Evolutionary conservation across 1,140 invertebrate species (phyloP).

Genomic region (Acromyrmex heyeri): DNA sequence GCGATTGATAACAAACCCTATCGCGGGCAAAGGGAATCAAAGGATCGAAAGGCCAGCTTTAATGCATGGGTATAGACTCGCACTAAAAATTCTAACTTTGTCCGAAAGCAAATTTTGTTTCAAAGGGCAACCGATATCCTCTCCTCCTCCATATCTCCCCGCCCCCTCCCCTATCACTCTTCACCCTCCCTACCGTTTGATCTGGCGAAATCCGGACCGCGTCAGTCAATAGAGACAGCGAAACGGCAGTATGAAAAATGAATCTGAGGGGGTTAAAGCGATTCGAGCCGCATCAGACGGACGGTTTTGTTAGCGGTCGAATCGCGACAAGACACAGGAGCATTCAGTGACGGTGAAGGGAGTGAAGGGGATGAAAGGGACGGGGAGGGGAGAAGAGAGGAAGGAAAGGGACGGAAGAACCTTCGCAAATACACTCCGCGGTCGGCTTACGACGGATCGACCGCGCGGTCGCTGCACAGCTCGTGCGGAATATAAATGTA

Average conservation of each 20-base stretch:
- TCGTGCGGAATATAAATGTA: conserved; percentile 75
- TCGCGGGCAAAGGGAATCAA: conserved; percentile 56
- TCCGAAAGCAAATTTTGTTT: conserved; percentile 62
- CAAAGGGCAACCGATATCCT: conserved; percentile 46
- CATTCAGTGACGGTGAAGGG: not conserved
- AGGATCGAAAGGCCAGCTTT: conserved; percentile 58
- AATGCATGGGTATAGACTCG: conserved; percentile 39
- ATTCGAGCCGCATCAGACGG: conserved; percentile 33
- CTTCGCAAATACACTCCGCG: conserved; percentile 61
- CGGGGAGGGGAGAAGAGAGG: too few species aligned
- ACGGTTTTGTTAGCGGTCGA: conserved; percentile 26
- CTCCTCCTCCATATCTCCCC: not conserved
- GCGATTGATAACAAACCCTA: conserved; percentile 63
- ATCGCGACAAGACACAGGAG: conserved; percentile 59
- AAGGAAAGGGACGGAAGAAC: not conserved
- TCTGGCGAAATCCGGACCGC: conserved; percentile 25
- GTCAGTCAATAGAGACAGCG: conserved; percentile 53
- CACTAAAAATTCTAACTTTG: conserved; percentile 61
- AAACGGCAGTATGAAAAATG: conserved; percentile 55
- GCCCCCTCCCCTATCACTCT: too few species aligned
- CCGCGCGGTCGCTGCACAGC: not conserved
- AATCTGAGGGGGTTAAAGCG: conserved; percentile 40
- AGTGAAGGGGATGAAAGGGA: too few species aligned
- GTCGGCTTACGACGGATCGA: conserved; percentile 33
- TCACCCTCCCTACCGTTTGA: conserved; percentile 29